Evolutionary conservation across 1,140 invertebrate genomes (phyloP).

Genomic region (Drepana arcuata): DNA sequence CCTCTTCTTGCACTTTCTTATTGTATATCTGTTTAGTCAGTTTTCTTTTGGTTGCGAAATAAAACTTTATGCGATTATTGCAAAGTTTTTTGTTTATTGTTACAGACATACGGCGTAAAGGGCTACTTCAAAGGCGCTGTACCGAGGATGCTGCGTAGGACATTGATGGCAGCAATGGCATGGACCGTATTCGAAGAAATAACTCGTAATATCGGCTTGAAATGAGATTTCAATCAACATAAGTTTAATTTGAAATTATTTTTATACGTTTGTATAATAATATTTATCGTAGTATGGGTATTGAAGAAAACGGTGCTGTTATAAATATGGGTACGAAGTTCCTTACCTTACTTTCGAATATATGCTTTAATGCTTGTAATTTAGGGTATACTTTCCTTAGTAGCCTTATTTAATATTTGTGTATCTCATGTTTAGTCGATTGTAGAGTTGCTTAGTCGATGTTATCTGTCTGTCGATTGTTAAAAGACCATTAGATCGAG

Average conservation of each 20-base stretch:
- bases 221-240: too few species aligned
- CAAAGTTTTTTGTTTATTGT: too few species aligned
- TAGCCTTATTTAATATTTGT: not conserved
- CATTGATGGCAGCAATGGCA: constrained; percentile 91
- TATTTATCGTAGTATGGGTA: constrained; percentile 1
- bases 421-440: constrained; percentile 2
- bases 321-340: constrained; percentile 1
- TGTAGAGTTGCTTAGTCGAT: too few species aligned
- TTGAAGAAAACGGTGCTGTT: not conserved
- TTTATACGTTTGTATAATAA: too few species aligned
- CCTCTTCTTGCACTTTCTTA: too few species aligned
- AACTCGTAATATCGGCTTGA: constrained; percentile 75
- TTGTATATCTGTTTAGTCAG: too few species aligned
- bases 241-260: too few species aligned
- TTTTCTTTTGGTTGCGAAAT: too few species aligned
- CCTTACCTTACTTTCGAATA: not conserved
- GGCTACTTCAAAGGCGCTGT: constrained; percentile 93
- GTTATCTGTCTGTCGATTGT: too few species aligned
- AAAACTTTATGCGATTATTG: too few species aligned
- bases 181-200: constrained; percentile 94
- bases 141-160: constrained; percentile 89
- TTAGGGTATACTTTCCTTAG: too few species aligned
- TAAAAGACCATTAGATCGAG: too few species aligned
- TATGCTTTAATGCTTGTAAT: constrained; percentile 1
- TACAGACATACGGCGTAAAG: constrained; percentile 79